phyloP scores from a whole-genome alignment of 2,888 invertebrate genomes.

The Sepioteuthis lessoniana region DNA sequence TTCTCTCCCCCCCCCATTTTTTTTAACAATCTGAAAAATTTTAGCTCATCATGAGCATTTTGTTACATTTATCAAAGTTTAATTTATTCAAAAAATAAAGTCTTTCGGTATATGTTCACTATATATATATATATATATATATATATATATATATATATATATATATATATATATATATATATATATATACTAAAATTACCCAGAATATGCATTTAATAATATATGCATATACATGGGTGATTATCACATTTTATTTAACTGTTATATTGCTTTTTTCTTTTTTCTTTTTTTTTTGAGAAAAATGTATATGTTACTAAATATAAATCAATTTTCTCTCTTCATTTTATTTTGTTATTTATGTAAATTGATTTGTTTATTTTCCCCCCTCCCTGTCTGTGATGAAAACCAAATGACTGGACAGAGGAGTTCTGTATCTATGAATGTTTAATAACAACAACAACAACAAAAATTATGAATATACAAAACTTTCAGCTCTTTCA shows the following conservation, averaged over 20 bases:
- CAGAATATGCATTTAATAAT: not conserved
- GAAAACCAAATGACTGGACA: not conserved
- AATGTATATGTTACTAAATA: not conserved
- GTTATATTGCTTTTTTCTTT: not conserved
- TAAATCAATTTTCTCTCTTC: not conserved
- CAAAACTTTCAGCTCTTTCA: slow-evolving; percentile 23
- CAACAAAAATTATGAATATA: not conserved
- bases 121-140: not conserved
- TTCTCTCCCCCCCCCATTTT: too few relatives aligned
- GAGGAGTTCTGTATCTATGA: not conserved
- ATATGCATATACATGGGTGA: not conserved
- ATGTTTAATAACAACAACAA: not conserved
- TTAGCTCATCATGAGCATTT: not conserved
- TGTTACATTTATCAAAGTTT: slow-evolving; percentile 23
- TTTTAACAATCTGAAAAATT: not conserved
- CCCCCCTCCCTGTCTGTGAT: not conserved
- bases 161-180: not conserved
- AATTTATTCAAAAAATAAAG: slow-evolving; percentile 8
- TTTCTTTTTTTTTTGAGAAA: not conserved
- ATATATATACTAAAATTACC: not conserved
- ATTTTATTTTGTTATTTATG: not conserved
- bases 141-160: not conserved
- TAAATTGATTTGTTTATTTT: not conserved
- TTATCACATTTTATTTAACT: not conserved
- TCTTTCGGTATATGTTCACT: not conserved